Percentiles rank a stretch among this genome's conserved stretches.
phyloP scores from a whole-genome alignment of 2,113 vertebrate species.

The Dinomys branickii region DNA sequence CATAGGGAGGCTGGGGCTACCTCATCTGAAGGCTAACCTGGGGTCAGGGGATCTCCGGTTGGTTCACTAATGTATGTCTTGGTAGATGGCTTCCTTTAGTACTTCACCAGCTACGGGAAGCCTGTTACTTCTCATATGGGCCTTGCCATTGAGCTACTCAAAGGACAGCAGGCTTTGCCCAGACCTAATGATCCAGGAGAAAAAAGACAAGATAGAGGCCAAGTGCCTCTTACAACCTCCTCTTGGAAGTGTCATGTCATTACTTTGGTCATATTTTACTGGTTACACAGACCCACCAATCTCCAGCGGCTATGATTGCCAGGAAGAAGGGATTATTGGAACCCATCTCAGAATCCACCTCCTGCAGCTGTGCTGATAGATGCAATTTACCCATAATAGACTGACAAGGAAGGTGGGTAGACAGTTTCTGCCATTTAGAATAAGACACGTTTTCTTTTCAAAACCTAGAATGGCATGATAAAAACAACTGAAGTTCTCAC shows the following conservation, averaged over 20 bases:
- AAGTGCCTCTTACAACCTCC: not conserved
- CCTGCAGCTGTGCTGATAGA: not conserved
- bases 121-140: not conserved
- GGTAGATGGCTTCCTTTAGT: not conserved
- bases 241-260: not conserved
- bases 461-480: not conserved
- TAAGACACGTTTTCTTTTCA: not conserved
- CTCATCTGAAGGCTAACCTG: not conserved
- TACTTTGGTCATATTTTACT: not conserved
- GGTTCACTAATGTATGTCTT: not conserved
- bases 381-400: not conserved
- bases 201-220: not conserved
- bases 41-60: not conserved
- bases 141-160: not conserved
- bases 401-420: not conserved
- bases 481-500: not conserved
- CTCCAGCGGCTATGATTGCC: not conserved
- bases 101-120: not conserved
- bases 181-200: not conserved
- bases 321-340: not conserved
- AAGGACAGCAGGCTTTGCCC: not conserved
- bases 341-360: not conserved
- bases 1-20: no score
- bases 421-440: not conserved
- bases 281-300: not conserved